Conservation (phyloP, 1,140 invertebrate species). For the Micrasema longulum region DNA sequence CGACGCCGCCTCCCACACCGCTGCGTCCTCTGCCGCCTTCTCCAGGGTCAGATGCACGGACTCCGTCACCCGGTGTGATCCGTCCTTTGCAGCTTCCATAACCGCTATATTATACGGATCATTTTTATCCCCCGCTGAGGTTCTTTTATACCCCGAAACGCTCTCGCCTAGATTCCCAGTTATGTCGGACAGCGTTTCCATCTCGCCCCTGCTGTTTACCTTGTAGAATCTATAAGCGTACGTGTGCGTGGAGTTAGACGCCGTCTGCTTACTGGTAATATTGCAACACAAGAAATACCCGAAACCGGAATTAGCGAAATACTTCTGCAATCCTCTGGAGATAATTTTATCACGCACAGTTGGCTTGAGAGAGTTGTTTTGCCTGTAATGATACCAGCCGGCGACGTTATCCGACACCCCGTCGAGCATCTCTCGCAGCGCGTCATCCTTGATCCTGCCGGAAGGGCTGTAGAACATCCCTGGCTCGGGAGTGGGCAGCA, state of each 20-base stretch:
- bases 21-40: conserved; percentile 62
- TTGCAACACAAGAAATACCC: conserved; percentile 70
- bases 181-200: conserved; percentile 64
- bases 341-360: conserved; percentile 71
- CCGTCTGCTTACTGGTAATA: conserved; percentile 63
- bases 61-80: conserved; percentile 48
- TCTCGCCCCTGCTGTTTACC: conserved; percentile 64
- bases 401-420: conserved; percentile 68
- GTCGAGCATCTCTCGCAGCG: conserved; percentile 65
- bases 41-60: conserved; percentile 61
- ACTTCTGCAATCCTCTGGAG: conserved; percentile 69
- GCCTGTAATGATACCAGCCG: conserved; percentile 74
- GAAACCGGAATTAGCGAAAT: conserved; percentile 65
- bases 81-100: conserved; percentile 14
- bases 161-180: conserved; percentile 66
- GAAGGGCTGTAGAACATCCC: conserved; percentile 69
- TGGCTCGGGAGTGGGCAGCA: conserved; percentile 68
- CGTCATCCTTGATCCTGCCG: conserved; percentile 68
- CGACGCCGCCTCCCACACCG: conserved; percentile 62
- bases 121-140: conserved; percentile 60
- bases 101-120: conserved; percentile 57
- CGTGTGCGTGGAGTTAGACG: conserved; percentile 68
- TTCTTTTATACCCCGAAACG: conserved; percentile 59
- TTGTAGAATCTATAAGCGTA: conserved; percentile 70
- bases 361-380: conserved; percentile 64